A percentile compares a stretch with the other conserved stretches of the same genome.
Conservation (phyloP, 2,113 vertebrate genomes). For the Marmota flaviventris region DNA sequence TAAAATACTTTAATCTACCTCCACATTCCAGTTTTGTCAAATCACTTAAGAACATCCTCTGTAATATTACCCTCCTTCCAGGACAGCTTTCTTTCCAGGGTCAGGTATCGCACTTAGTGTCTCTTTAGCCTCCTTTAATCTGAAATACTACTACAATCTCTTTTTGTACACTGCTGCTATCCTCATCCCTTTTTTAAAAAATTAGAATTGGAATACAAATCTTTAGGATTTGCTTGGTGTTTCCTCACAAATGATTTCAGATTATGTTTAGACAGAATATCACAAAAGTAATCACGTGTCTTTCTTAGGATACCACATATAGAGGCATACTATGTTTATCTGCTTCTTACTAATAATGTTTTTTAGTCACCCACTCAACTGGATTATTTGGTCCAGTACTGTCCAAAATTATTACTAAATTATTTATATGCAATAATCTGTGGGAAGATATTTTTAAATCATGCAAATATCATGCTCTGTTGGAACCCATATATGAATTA, state of each 20-base stretch:
- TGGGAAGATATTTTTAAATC: conserved; percentile 34
- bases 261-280: not conserved
- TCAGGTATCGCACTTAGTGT: not conserved
- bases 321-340: not conserved
- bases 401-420: not conserved
- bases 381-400: not conserved
- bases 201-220: not conserved
- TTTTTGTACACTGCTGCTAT: not conserved
- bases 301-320: not conserved
- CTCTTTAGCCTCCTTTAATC: not conserved
- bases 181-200: not conserved
- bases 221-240: conserved; percentile 6
- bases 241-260: not conserved
- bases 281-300: not conserved
- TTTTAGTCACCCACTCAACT: not conserved
- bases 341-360: not conserved
- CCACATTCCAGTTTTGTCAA: not conserved
- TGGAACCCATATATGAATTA: too few relatives aligned
- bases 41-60: not conserved
- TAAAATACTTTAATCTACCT: not conserved
- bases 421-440: conserved; percentile 36
- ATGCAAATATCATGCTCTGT: not conserved
- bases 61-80: not conserved
- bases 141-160: not conserved
- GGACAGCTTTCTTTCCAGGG: not conserved